Conservation (phyloP, 92 coral and sea anemone genomes). For the Heliopora coerulea region DNA sequence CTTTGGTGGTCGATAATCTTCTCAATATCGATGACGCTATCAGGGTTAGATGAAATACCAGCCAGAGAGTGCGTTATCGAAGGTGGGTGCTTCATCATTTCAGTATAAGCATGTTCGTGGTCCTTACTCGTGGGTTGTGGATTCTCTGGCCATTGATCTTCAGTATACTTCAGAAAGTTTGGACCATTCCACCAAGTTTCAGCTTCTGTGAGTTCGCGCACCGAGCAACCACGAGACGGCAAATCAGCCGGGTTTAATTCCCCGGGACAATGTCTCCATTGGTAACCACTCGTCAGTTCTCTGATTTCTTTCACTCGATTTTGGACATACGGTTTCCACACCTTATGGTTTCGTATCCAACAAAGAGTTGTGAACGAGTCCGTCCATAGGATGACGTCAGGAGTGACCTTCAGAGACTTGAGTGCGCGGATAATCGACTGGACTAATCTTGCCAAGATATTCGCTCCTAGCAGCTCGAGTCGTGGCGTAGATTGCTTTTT, state of each 20-base stretch:
- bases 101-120: too few relatives aligned
- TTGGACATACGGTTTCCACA: conserved; percentile 55
- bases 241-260: conserved; percentile 52
- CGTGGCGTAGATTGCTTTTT: conserved; percentile 47
- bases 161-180: background rate
- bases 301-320: conserved; percentile 51
- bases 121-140: too few relatives aligned
- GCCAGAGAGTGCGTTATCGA: background rate
- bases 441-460: conserved; percentile 43
- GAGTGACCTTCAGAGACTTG: conserved; percentile 3
- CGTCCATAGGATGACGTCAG: conserved; percentile 38
- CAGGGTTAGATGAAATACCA: too few relatives aligned
- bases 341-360: conserved; percentile 48
- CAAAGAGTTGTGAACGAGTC: conserved; percentile 46
- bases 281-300: conserved; percentile 14
- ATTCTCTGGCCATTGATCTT: conserved; percentile 29
- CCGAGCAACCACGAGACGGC: conserved; percentile 50
- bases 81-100: conserved; percentile 15
- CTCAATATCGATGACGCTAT: background rate
- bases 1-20: background rate
- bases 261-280: conserved; percentile 54
- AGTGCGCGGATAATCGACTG: conserved; percentile 32
- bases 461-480: conserved; percentile 41
- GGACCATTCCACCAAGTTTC: conserved; percentile 53
- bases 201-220: conserved; percentile 3